Evolutionary conservation across 2,888 invertebrate species (phyloP).

Genomic region (Marronus borbonicus): DNA sequence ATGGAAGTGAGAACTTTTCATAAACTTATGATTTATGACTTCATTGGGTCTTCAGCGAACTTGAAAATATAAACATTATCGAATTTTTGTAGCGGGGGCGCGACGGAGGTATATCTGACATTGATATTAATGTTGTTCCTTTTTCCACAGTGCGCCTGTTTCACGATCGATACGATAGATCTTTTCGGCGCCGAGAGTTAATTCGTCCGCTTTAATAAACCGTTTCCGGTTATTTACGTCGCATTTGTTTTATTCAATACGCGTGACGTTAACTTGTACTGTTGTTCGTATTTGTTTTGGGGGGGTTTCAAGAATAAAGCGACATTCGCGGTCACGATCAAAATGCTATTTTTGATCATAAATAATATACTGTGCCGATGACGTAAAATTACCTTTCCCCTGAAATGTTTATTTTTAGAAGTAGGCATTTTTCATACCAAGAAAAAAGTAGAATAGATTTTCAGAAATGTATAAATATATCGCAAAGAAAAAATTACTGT

Average conservation of each 20-base stretch:
- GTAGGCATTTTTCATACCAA: no score
- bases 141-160: constrained; percentile 34
- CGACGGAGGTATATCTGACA: constrained; percentile 57
- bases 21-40: constrained; percentile 53
- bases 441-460: no score
- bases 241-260: constrained; percentile 29
- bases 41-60: constrained; percentile 51
- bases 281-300: constrained; percentile 3
- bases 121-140: constrained; percentile 58
- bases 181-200: constrained; percentile 22
- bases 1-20: constrained; percentile 51
- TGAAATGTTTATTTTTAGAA: no score
- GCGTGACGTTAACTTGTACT: background rate
- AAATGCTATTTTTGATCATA: no score
- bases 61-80: constrained; percentile 66
- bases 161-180: constrained; percentile 26
- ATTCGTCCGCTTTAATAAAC: constrained; percentile 35
- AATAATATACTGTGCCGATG: no score
- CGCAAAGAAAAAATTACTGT: no score
- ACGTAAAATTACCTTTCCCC: no score
- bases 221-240: constrained; percentile 19
- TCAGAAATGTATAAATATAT: no score
- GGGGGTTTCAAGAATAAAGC: background rate
- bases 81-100: constrained; percentile 57
- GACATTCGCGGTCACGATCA: background rate